A percentile compares a stretch with the other conserved stretches of the same genome.
Conservation (phyloP, 2,888 invertebrate species). For the Leucophora obtusa region DNA sequence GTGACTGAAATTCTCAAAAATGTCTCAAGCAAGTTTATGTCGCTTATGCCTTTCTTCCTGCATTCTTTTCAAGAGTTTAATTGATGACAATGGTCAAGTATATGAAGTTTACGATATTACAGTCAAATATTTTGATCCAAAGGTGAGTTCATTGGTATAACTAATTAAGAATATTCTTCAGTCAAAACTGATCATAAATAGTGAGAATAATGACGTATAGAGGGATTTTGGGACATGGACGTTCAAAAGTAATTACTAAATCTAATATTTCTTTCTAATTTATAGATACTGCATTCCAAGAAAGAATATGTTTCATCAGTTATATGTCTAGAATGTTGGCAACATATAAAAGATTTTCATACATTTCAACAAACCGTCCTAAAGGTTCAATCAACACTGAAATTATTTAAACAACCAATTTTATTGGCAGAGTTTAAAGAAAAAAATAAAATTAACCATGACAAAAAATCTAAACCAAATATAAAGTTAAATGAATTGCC, state of each 20-base stretch:
- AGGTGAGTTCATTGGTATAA: not conserved
- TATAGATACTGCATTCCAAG: not conserved
- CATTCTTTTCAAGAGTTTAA: not conserved
- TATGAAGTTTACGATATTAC: not conserved
- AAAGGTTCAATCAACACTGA: not conserved
- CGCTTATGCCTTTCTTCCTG: not conserved
- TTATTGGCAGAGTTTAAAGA: no score
- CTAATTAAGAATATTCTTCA: no score
- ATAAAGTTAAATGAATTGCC: no score
- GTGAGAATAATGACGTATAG: no score
- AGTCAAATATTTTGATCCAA: not conserved
- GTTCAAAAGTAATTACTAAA: not conserved
- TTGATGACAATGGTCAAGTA: not conserved
- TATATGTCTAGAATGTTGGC: not conserved
- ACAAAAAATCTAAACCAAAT: no score
- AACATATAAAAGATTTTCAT: not conserved
- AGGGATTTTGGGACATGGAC: no score
- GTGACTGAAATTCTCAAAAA: not conserved
- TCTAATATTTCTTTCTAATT: not conserved
- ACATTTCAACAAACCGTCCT: not conserved
- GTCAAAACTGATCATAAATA: no score
- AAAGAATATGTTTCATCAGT: not conserved
- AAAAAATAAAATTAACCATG: no score
- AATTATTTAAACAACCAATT: no score
- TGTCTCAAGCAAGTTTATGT: not conserved